Base-by-base conservation (phyloP, 2,888 invertebrate genomes). In the Epsilonema sp. region DNA sequence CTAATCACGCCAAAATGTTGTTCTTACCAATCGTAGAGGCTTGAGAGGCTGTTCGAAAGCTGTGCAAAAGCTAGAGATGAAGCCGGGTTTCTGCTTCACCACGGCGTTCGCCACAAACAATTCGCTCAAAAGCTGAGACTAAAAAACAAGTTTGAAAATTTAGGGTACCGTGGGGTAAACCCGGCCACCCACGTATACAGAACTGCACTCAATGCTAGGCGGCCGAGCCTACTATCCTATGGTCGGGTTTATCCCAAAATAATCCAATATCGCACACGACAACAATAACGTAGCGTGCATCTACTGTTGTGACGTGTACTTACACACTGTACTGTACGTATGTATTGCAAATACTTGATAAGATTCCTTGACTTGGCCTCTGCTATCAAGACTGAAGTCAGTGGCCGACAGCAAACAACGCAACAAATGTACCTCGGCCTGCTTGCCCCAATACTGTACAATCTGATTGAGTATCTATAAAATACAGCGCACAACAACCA, bases 381-480 rank as follows among this genome's bases (percentile, higher is more conserved):
- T 67, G 64, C 64, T 66, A 65, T 69, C 73, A 60, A 75, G 75
- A 66, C 73, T 78, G 74, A 84, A 81, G 69, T 85, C 80, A 67
- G 86, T 79, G 63, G 78, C 77, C 63, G 85, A 82, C 71, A 89
- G 81, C 69, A 90, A 78, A 74, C 83, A 83, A 75, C 83, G 84
- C 75, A 87, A 78, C 70, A 86, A 78, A 76, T 89, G 86, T 74
- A 86, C 80, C 75, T 89, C 87, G 73, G 87, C 87, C 78, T 89
- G 87, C 74, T 84, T 77, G 72, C 89, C 89, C 78, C 85, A 82
- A 67, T 78, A 76, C 74, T 77, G 77, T 65, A 86, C 80, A 72
- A 87, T 76, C 87, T 89, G 58, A 58, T 4, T 19, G 38, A 38
- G 4, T 4, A 5, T 19, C 38, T 38, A 31, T n/a, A n/a, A n/a